Evolutionary conservation across 2,797 vertebrate genomes (phyloP), one percentile per base, ranked within the genome.

Genomic region (Novumbra hubbsi): DNA sequence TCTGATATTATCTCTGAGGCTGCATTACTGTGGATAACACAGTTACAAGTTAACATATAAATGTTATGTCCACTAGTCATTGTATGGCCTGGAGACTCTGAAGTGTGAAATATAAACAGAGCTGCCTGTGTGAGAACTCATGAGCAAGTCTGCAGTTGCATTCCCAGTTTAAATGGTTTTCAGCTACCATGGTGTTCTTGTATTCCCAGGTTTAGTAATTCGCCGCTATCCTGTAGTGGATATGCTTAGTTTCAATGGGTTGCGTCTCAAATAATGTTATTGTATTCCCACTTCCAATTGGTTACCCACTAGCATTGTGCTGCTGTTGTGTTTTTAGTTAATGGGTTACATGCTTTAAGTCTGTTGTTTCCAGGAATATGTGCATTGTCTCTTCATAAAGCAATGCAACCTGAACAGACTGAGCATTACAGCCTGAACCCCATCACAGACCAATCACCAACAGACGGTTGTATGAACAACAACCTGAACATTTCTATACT

Each of bases 1-100:
- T 70, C 17, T 52, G 48, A 50, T 32, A 70, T 70, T 27, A 11
- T 27, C 49, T 49, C 45, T 67, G 19, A 28, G 50, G 48, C 48
- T 70, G 68, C 28, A 12, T 50, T 34, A 17, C 27, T 64, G 62
- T 64, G 62, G 62, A 84, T 84, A 71, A 78, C 79, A 81, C 76
- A 81, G 45, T 17, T 81, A 80, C 76, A 80, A 76, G 2, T 74
- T 74, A 68, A 80, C 77, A 81, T 72, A 76, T 73, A 79, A 68
- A 84, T 69, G 55, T 9, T 21, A 60, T 12, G 55, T 27, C 55
- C 21, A 24, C 55, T 21, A 24, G 55, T 27, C 55, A 60, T 60
- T 24, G n/a, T 60, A 24, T 21, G 55, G 21, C 55, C 55, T 60
- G 21, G 21, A 24, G 21, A 60, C 21, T 24, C 55, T 60, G 21